Conservation (phyloP, 2,888 invertebrate genomes). For the Tenthredo livida region DNA sequence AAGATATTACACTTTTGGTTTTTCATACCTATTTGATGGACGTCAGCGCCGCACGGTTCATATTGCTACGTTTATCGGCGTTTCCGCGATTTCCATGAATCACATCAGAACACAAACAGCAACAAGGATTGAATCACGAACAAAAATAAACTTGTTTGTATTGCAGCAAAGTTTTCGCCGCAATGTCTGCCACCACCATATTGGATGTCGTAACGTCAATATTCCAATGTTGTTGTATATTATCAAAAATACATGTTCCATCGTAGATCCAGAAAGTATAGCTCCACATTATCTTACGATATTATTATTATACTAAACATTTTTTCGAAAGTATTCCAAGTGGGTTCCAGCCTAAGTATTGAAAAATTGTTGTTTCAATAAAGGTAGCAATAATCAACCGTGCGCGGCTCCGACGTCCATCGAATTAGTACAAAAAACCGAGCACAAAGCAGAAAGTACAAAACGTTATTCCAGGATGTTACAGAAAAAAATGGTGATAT, state of each 20-base stretch:
- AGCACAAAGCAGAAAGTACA: background rate
- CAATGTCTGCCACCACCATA: background rate
- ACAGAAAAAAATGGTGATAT: background rate
- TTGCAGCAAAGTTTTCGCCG: background rate
- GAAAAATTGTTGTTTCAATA: background rate
- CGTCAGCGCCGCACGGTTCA: background rate
- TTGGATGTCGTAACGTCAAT: background rate
- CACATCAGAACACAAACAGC: background rate
- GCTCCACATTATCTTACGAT: background rate
- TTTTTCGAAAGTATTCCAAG: background rate
- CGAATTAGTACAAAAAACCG: background rate
- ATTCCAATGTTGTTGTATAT: background rate
- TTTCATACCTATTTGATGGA: constrained; percentile 9
- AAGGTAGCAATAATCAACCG: background rate
- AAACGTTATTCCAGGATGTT: background rate
- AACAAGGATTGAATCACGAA: background rate
- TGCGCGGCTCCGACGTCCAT: background rate
- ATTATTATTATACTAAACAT: background rate
- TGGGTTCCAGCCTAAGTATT: background rate
- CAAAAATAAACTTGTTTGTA: constrained; percentile 5
- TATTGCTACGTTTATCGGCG: background rate
- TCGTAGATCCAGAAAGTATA: background rate
- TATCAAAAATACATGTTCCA: background rate
- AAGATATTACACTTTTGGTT: background rate
- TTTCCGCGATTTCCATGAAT: background rate